phyloP scores from a whole-genome alignment of 1,140 invertebrate genomes.

The Diuraphis noxia region DNA sequence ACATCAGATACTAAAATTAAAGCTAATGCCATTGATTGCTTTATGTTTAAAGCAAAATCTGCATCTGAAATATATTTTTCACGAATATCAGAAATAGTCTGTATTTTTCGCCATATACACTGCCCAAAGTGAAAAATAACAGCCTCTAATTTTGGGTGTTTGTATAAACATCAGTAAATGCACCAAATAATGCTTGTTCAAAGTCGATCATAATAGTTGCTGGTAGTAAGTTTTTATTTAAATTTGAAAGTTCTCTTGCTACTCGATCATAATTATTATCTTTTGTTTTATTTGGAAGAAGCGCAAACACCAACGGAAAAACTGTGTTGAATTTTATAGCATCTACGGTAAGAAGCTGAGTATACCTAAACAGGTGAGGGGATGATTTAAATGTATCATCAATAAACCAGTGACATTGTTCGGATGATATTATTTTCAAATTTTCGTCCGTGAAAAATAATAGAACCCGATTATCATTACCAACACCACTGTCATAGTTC shows the following conservation, averaged over 20 bases:
- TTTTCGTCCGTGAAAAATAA: neutral
- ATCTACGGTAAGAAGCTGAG: neutral
- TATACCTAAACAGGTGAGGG: neutral
- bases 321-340: neutral
- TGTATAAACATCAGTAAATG: neutral
- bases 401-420: neutral
- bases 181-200: neutral
- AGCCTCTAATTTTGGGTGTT: neutral
- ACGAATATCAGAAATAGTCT: neutral
- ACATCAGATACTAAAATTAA: neutral
- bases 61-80: slow-evolving; percentile 8
- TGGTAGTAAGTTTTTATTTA: neutral
- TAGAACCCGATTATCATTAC: neutral
- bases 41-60: neutral
- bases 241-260: neutral
- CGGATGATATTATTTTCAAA: neutral
- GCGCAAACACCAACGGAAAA: neutral
- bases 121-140: neutral
- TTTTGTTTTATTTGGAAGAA: neutral
- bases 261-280: neutral
- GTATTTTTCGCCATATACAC: neutral
- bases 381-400: slow-evolving; percentile 9
- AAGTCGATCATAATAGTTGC: neutral
- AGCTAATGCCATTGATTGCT: neutral
- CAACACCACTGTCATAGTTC: neutral